phyloP scores from a whole-genome alignment of 2,888 invertebrate species.

The Neelides folsomi region DNA sequence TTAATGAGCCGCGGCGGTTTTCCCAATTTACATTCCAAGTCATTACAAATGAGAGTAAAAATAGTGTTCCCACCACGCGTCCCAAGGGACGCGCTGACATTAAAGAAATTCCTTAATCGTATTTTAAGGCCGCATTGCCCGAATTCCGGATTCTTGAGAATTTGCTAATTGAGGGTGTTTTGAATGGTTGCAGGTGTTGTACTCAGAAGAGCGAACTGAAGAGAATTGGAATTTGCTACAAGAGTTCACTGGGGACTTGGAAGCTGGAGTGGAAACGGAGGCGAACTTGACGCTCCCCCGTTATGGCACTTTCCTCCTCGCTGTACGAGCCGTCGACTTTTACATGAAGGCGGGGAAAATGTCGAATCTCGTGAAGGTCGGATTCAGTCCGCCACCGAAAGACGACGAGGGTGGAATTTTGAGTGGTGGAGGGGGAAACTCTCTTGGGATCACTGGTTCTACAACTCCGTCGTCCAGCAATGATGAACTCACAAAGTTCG shows the following conservation, averaged over 20 bases:
- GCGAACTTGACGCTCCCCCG: conserved; percentile 26
- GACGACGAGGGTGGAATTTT: conserved; percentile 21
- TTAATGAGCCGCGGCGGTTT: too few relatives aligned
- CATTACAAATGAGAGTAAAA: too few relatives aligned
- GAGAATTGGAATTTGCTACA: conserved; percentile 23
- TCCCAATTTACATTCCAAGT: too few relatives aligned
- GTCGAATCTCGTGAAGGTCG: conserved; percentile 28
- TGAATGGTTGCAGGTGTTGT: conserved; percentile 8
- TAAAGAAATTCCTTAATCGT: too few relatives aligned
- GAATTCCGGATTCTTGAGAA: too few relatives aligned
- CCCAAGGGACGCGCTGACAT: too few relatives aligned
- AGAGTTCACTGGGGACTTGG: conserved; percentile 27
- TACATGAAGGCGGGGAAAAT: conserved; percentile 24
- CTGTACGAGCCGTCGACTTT: conserved; percentile 17
- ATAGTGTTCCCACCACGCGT: too few relatives aligned
- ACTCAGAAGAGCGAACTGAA: conserved; percentile 21
- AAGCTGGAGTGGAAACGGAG: conserved; percentile 30
- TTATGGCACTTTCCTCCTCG: conserved; percentile 23
- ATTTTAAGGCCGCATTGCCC: too few relatives aligned
- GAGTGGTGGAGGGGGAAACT: conserved; percentile 12
- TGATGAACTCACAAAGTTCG: conserved; percentile 25
- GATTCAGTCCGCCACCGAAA: conserved; percentile 21
- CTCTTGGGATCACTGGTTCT: conserved; percentile 16
- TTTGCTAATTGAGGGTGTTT: too few relatives aligned
- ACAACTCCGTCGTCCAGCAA: conserved; percentile 29